Evolutionary conservation across 2,113 vertebrate genomes (phyloP), one percentile per base, ranked within the genome.

Genomic region (Erpornis zantholeuca): DNA sequence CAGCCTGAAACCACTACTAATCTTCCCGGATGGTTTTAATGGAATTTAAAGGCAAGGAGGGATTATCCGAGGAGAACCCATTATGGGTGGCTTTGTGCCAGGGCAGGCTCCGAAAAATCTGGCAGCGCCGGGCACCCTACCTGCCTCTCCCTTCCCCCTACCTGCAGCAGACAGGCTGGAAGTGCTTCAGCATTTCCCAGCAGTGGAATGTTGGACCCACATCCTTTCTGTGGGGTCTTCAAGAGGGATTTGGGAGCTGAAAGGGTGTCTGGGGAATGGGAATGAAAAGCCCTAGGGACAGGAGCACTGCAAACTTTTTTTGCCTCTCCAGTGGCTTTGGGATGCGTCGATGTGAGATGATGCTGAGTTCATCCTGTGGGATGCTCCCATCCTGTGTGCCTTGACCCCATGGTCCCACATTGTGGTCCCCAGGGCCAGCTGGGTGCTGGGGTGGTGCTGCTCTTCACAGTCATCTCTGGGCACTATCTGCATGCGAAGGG

Each of bases 21-120:
- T 95, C 92, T 86, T 71, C 40, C 88, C 21, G 27, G 82, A 56
- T 90, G 82, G 71, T 65, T 92, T 92, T 94, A 95, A 94, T 95
- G 82, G 94, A 83, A 86, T 95, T 95, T 82, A 83, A 66, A 83
- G 72, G 66, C 21, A 2, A 75, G 77, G 85, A 75, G 56, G 81
- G 86, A 95, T 95, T 92, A 92, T 89, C 89, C 29, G 23, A 42
- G 77, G 92, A 83, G 92, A 95, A 38, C 86, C 82, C 82, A 83
- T 94, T 90, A 90, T 7, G 38, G 47, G 57, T 92, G 94, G 82
- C 92, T 25, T 24, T 7, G 7, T 47, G 92, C 92, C 92, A 92
- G 86, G 72, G 21, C 57, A 65, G 56, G 47, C 66, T 75, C 65
- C 1, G 3, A 83, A 82, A 87, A 68, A 68, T 56, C 24, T 12